Base-by-base conservation (phyloP, 2,797 vertebrate genomes). In the Pantherophis vulpinus region DNA sequence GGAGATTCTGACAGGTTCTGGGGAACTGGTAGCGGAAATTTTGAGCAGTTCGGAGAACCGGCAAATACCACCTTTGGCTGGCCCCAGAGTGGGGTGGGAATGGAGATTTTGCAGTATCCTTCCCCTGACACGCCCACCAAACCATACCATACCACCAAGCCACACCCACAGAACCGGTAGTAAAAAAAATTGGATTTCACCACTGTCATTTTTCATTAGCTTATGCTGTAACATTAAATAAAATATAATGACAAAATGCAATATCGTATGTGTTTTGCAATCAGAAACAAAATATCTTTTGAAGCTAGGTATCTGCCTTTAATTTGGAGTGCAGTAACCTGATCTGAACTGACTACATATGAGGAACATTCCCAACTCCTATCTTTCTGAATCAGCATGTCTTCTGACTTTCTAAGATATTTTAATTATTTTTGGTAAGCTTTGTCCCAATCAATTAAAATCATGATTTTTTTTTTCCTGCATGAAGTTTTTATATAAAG, bases 401-500 rank as follows among this genome's bases (percentile, higher is more conserved):
- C 88, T 94, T 95, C 29, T 70, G 92, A 66, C 93, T 95, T 91
- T 94, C 92, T 93, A 95, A 91, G 90, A 47, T 37, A 93, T 95
- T 74, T 27, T n/a, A 93, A 66, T 70, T 6, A 20, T 83, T 96
- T 96, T 93, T 93, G 92, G 55, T 93, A 93, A 94, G 88, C 88
- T 95, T 95, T 92, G 37, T 86, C 95, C 89, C 59, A 89, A 27
- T 16, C 87, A 92, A 51, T 91, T 79, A 70, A 56, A 90, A 92
- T 86, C 54, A 90, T 90, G 29, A 11, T 63, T 94, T 95, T 93
- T 25, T 25, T 25, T 25, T 11, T 1, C 2, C 87, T 74, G 20
- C 2, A 2, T 47, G 91, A 47, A 9, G 23, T 94, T 93, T 93
- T 93, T 94, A 94, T 93, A 93, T 79, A 93, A 89, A 93, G 87